phyloP scores from a whole-genome alignment of 2,888 invertebrate species.

The Perizoma affinitatum region DNA sequence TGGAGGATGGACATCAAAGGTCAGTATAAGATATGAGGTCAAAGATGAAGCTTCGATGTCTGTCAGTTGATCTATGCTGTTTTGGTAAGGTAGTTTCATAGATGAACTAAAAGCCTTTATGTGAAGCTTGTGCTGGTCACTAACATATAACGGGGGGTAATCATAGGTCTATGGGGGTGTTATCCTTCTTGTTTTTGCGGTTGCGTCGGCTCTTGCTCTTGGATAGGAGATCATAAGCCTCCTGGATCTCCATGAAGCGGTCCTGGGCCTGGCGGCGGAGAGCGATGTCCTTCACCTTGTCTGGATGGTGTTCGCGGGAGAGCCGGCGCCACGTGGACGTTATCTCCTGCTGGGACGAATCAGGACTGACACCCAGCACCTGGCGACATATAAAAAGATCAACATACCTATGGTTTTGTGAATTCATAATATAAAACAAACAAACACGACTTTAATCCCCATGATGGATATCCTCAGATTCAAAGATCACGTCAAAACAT shows the following conservation, averaged over 20 bases:
- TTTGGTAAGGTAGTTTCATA: too few relatives aligned
- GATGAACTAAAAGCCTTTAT: too few relatives aligned
- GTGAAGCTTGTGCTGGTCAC: too few relatives aligned
- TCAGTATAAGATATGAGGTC: too few relatives aligned
- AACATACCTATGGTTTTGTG: too few relatives aligned
- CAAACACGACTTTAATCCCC: too few relatives aligned
- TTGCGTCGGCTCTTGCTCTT: conserved; percentile 91
- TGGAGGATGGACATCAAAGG: too few relatives aligned
- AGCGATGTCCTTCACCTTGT: conserved; percentile 91
- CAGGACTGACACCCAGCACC: conserved; percentile 90
- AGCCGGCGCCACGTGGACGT: conserved; percentile 91
- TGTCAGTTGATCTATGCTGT: too few relatives aligned
- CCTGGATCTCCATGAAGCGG: conserved; percentile 95
- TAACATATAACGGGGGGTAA: background rate
- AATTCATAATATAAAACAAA: too few relatives aligned
- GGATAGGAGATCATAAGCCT: conserved; percentile 95
- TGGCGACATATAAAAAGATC: conserved; percentile 47
- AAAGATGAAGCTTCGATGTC: too few relatives aligned
- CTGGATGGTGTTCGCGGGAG: conserved; percentile 95
- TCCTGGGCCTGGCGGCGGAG: conserved; percentile 90
- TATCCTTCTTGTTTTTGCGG: conserved; percentile 88
- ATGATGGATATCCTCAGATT: too few relatives aligned
- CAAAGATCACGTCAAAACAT: too few relatives aligned
- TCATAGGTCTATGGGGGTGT: conserved; percentile 51
- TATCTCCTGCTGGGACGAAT: conserved; percentile 93